Conservation (phyloP, 2,888 invertebrate genomes). For the Chrysina gloriosa region DNA sequence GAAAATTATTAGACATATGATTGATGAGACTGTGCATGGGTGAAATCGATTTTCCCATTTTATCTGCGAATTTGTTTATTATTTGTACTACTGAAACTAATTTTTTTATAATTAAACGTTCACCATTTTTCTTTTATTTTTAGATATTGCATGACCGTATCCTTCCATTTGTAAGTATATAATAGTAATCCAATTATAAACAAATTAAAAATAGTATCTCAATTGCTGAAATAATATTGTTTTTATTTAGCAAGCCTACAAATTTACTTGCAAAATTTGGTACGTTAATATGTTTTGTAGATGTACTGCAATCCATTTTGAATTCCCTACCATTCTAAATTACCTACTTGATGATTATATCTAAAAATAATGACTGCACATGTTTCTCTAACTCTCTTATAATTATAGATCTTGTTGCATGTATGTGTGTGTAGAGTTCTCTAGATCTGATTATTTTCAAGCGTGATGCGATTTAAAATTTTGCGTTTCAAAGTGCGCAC, state of each 20-base stretch:
- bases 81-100: background rate
- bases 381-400: background rate
- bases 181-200: background rate
- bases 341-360: slow-evolving; percentile 19
- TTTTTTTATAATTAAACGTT: background rate
- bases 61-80: no score
- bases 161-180: background rate
- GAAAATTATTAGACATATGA: no score
- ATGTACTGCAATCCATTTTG: no score
- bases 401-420: slow-evolving; percentile 6
- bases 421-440: background rate
- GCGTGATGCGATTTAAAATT: background rate
- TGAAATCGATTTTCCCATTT: background rate
- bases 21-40: no score
- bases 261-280: no score
- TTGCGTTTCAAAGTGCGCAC: no score
- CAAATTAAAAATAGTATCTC: no score
- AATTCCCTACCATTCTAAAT: no score
- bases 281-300: no score
- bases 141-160: background rate
- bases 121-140: background rate
- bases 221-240: no score
- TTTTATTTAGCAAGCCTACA: no score
- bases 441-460: background rate
- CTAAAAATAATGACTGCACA: slow-evolving; percentile 14